A percentile compares a stretch with the other conserved stretches of the same genome.
Evolutionary conservation across 2,113 vertebrate species (phyloP).

Genomic region (Muntiacus muntjak): DNA sequence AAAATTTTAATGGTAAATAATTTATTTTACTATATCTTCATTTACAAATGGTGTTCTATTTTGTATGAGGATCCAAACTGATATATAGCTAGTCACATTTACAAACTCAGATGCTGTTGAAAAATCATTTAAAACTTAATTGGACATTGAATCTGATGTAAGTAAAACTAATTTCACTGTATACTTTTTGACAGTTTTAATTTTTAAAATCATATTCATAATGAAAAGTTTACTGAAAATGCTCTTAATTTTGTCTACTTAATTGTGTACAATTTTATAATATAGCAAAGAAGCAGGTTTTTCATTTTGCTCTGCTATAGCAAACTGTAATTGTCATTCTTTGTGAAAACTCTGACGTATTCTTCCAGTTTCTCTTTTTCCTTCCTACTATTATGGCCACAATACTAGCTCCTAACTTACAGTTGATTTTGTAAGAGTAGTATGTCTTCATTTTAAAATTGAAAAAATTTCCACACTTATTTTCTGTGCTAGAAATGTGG

Average conservation of each 20-base stretch:
- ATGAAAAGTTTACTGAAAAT: background rate
- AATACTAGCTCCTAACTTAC: background rate
- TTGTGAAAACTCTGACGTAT: background rate
- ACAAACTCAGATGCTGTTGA: background rate
- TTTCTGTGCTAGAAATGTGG: background rate
- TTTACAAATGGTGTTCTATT: background rate
- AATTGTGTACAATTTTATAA: background rate
- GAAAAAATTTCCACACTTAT: background rate
- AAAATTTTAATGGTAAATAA: background rate
- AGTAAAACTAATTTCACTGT: background rate
- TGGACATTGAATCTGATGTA: background rate
- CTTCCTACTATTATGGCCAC: background rate
- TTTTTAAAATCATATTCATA: background rate
- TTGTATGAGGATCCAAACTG: background rate
- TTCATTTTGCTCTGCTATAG: background rate
- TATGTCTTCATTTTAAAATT: background rate
- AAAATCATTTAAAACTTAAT: constrained; percentile 10
- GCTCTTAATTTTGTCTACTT: background rate
- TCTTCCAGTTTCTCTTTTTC: background rate
- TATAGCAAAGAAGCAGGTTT: background rate
- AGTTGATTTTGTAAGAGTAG: background rate
- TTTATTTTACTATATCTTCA: background rate
- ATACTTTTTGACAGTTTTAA: background rate
- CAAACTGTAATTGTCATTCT: background rate
- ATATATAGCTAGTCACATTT: background rate